Base-by-base conservation (phyloP, 1,140 invertebrate genomes). In the Lordiphosa mommai region DNA sequence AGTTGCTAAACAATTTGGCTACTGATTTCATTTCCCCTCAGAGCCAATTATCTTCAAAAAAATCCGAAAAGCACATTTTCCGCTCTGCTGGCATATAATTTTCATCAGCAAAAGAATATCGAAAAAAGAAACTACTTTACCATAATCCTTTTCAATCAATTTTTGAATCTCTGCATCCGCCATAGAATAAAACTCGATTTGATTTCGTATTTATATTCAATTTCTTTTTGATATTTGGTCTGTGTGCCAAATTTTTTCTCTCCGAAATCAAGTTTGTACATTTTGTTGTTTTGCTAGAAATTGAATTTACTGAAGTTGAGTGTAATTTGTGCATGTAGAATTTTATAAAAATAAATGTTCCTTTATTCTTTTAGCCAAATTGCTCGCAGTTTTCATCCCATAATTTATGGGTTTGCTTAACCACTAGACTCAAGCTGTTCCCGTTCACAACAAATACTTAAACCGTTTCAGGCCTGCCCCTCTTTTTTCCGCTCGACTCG, bases 151-250 rank as follows among this genome's bases (percentile, higher is more conserved):
- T 50, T 67, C 47, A 61, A 66, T 51, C 50, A 72, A 68, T 63
- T 72, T 56, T 44, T 12, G 38, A 50, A 72, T 79, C 49, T 33
- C 14, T 29, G 43, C 36, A 37, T 37, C 17, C 27, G 12, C 0
- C 16, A 13, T 44, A 32, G 50, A 56, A 53, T 77, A 46, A 46
- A 70, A 71, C 64, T 64, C 76, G 38, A 76, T 82, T 74, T 72
- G 55, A 76, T 80, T 70, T 82, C 55, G 66, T 74, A 70, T 82
- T 80, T 82, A 82, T 80, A 82, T 80, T 82, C 77, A 82, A 82
- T 84, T 82, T 76, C 49, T 51, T 64, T 65, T 55, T 71, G 74
- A 82, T 76, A 76, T 71, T 60, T 84, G 61, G 71, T 57, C 59
- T 55, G 46, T 49, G 65, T 69, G 76, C 53, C 51, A 40, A 34